Evolutionary conservation across 2,888 invertebrate genomes (phyloP).

Genomic region (Cephus pulcher): DNA sequence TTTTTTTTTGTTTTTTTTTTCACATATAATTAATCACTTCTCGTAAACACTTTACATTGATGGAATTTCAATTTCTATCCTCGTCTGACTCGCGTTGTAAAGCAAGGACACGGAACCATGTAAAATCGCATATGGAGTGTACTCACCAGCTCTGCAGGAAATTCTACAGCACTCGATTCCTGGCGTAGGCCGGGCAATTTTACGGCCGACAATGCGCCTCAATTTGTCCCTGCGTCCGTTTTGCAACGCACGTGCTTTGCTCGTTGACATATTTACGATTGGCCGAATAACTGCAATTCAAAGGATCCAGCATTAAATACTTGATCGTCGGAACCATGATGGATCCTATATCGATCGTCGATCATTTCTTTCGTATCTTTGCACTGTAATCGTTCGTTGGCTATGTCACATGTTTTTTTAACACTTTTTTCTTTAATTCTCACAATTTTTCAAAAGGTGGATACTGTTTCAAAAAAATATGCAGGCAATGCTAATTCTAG

Average conservation of each 20-base stretch:
- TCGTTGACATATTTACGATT: neutral
- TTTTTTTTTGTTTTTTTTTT: too few species aligned
- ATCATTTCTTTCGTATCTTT: neutral
- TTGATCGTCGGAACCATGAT: neutral
- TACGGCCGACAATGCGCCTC: neutral
- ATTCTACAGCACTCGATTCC: constrained; percentile 17
- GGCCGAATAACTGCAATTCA: neutral
- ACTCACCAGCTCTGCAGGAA: constrained; percentile 12
- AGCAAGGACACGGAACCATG: neutral
- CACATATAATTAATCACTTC: neutral
- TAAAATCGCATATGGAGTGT: fast-evolving
- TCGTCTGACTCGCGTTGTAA: neutral
- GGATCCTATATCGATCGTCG: neutral
- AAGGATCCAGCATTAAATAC: neutral
- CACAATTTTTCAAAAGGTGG: neutral
- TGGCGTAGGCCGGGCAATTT: neutral
- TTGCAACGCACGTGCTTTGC: neutral
- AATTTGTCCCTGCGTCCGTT: neutral
- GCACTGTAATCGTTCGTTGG: neutral
- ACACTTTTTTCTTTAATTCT: neutral
- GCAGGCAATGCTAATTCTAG: neutral
- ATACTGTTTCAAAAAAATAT: neutral
- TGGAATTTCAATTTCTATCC: neutral
- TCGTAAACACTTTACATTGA: neutral
- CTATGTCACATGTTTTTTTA: neutral